Evolutionary conservation across 2,888 invertebrate species (phyloP).

Genomic region (Amaurobius ferox): DNA sequence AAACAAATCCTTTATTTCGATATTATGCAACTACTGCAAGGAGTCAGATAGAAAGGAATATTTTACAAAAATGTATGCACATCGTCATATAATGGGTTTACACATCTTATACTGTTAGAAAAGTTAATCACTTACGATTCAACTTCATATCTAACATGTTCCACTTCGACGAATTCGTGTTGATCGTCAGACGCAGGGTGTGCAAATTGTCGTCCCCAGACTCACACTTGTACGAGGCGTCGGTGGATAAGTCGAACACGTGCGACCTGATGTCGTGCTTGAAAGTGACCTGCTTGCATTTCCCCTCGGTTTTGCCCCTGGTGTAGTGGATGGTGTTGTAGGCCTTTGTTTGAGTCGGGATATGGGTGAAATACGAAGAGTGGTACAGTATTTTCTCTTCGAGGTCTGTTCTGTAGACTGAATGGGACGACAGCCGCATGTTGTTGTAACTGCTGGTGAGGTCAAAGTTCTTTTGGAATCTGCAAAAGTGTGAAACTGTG

Average conservation of each 20-base stretch:
- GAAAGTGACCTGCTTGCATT: neutral
- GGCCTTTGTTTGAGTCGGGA: constrained; percentile 10
- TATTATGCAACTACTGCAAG: no score
- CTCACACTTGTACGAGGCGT: constrained; percentile 22
- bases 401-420: neutral
- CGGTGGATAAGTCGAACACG: constrained; percentile 27
- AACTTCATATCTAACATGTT: constrained; percentile 35
- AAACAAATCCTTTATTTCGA: no score
- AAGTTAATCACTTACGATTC: constrained; percentile 61
- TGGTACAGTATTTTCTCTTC: neutral
- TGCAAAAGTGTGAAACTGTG: neutral
- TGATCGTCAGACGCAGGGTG: constrained; percentile 27
- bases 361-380: constrained; percentile 29
- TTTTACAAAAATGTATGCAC: no score
- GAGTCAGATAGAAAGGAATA: no score
- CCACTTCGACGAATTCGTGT: constrained; percentile 53
- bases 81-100: no score
- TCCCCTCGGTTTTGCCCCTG: neutral
- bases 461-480: constrained; percentile 48
- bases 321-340: constrained; percentile 23
- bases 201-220: neutral
- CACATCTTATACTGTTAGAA: no score
- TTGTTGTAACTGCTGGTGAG: constrained; percentile 43
- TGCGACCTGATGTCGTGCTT: constrained; percentile 33
- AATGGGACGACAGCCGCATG: constrained; percentile 26